These are phyloP conservation scores for Dipodomys stephensi DNA, from an alignment of 2,113 vertebrate species.

Conservation along the genomic window DNA sequence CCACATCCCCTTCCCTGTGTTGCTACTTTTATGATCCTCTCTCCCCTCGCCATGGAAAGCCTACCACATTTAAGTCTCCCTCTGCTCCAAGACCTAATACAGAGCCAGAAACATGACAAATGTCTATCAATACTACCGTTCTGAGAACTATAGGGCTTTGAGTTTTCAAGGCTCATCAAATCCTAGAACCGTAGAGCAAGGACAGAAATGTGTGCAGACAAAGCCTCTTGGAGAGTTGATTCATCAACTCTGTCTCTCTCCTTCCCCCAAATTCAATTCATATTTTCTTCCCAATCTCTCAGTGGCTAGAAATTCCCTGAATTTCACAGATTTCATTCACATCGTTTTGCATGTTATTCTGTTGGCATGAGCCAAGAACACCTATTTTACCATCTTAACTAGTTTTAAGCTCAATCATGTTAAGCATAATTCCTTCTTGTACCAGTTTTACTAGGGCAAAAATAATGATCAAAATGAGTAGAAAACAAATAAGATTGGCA, in stretches of 20 bases:
- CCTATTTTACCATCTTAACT: background rate
- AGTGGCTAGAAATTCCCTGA: background rate
- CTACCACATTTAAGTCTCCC: background rate
- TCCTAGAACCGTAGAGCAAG: background rate
- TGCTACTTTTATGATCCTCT: too few relatives aligned
- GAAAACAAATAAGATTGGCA: background rate
- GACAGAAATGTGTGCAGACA: background rate
- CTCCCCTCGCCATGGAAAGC: too few relatives aligned
- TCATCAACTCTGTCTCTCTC: background rate
- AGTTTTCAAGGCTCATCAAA: slow-evolving; percentile 1
- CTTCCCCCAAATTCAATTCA: background rate
- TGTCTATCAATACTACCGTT: background rate
- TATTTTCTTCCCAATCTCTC: background rate
- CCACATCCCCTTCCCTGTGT: too few relatives aligned
- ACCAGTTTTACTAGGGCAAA: background rate
- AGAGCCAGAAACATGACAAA: background rate
- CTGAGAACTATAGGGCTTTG: background rate
- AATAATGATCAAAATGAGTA: slow-evolving; percentile 4
- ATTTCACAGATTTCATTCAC: background rate
- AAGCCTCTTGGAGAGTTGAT: background rate
- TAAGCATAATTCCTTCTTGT: background rate
- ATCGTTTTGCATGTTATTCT: background rate
- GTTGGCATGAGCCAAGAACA: background rate
- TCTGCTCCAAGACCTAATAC: background rate
- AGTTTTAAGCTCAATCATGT: background rate